Conservation (phyloP, 2,113 vertebrate genomes). For the Plecotus auritus region DNA sequence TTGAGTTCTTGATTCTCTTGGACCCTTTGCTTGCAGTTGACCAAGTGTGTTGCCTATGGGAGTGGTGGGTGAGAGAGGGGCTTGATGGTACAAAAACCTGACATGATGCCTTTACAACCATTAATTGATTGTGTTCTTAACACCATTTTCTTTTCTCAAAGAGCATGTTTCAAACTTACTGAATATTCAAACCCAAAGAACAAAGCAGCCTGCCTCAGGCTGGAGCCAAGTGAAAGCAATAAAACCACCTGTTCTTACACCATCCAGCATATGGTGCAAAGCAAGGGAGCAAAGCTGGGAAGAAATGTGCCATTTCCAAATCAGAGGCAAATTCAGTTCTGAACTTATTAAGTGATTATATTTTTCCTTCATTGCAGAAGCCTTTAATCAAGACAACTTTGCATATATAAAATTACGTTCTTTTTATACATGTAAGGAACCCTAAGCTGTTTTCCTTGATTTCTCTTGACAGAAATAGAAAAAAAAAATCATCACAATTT, state of each 20-base stretch:
- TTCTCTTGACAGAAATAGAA: not conserved
- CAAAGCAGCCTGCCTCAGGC: not conserved
- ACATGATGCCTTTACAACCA: not conserved
- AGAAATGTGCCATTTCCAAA: not conserved
- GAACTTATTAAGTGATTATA: not conserved
- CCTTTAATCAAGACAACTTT: conserved; percentile 7
- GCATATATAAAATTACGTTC: not conserved
- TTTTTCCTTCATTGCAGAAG: conserved; percentile 1
- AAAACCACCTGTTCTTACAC: not conserved
- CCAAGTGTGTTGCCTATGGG: not conserved
- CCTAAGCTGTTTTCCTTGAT: not conserved
- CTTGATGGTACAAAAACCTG: not conserved
- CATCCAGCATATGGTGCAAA: not conserved
- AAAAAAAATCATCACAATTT: not conserved
- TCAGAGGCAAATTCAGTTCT: not conserved
- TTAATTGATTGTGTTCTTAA: not conserved
- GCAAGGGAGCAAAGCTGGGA: not conserved
- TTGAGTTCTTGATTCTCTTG: not conserved
- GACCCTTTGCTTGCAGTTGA: not conserved
- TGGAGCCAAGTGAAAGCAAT: conserved; percentile 11
- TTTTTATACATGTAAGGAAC: not conserved
- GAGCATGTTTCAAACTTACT: conserved; percentile 5
- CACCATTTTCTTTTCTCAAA: not conserved
- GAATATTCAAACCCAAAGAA: conserved; percentile 38
- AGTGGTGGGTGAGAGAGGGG: not conserved